phyloP scores from a whole-genome alignment of 2,797 vertebrate species.

The Thunnus albacares region DNA sequence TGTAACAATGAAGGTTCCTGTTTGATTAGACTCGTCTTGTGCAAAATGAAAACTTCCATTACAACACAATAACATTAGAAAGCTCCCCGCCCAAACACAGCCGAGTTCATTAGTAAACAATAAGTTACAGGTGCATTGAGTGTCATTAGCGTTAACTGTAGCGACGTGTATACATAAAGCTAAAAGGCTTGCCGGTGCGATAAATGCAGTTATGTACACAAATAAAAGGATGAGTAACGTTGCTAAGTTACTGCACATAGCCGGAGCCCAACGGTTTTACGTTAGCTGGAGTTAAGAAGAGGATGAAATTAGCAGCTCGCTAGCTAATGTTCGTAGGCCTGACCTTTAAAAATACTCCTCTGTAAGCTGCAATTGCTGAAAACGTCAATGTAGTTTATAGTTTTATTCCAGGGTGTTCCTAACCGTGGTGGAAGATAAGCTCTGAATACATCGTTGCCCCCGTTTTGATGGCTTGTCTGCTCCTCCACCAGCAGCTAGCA shows the following conservation, averaged over 20 bases:
- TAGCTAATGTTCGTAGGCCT: slow-evolving; percentile 58
- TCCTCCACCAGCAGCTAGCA: slow-evolving; percentile 58
- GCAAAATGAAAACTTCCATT: neutral
- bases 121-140: slow-evolving; percentile 64
- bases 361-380: neutral
- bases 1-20: neutral
- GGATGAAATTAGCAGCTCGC: slow-evolving; percentile 70
- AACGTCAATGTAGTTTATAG: neutral
- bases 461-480: slow-evolving; percentile 36
- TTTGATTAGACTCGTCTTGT: neutral
- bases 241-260: slow-evolving; percentile 35
- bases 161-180: neutral
- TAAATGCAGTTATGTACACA: neutral
- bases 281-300: slow-evolving; percentile 60
- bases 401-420: neutral
- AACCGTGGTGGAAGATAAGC: neutral
- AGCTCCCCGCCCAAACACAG: no score
- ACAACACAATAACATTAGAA: neutral
- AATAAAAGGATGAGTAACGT: neutral
- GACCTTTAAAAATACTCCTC: slow-evolving; percentile 9
- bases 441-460: neutral
- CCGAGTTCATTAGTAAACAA: neutral
- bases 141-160: slow-evolving; percentile 12
- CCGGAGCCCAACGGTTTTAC: slow-evolving; percentile 53
- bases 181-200: neutral